Evolutionary conservation across 2,113 vertebrate genomes (phyloP).

Genomic region (Oncorhynchus tshawytscha): DNA sequence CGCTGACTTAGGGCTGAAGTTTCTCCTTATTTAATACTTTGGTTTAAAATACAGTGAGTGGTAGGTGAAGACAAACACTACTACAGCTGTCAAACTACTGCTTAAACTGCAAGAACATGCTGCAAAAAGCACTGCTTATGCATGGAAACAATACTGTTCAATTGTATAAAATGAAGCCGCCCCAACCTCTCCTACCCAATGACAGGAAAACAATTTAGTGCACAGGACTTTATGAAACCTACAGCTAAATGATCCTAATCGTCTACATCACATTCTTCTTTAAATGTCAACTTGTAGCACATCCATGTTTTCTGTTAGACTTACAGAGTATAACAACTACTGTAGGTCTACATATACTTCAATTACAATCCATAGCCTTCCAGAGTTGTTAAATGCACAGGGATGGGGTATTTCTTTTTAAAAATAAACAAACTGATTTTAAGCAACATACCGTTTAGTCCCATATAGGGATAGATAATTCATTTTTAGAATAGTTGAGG

Average conservation of each 20-base stretch:
- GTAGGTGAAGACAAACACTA: constrained; percentile 74
- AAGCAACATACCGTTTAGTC: constrained; percentile 83
- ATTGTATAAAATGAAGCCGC: constrained; percentile 78
- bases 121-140: constrained; percentile 83
- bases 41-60: constrained; percentile 89
- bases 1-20: constrained; percentile 73
- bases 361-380: constrained; percentile 86
- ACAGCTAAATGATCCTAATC: constrained; percentile 80
- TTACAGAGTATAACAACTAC: constrained; percentile 84
- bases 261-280: constrained; percentile 81
- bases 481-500: constrained; percentile 63
- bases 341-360: constrained; percentile 71
- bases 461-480: constrained; percentile 69
- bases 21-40: constrained; percentile 84
- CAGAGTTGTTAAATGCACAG: constrained; percentile 85
- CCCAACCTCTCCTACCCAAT: constrained; percentile 82
- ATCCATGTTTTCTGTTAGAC: constrained; percentile 76
- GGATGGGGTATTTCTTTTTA: constrained; percentile 55
- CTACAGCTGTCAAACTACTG: constrained; percentile 86
- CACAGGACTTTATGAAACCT: constrained; percentile 80
- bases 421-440: constrained; percentile 83
- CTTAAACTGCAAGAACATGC: constrained; percentile 92
- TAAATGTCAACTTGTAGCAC: constrained; percentile 59
- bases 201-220: constrained; percentile 85
- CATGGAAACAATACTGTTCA: constrained; percentile 78